phyloP scores from a whole-genome alignment of 1,140 invertebrate species.

The Drosophila pachea region DNA sequence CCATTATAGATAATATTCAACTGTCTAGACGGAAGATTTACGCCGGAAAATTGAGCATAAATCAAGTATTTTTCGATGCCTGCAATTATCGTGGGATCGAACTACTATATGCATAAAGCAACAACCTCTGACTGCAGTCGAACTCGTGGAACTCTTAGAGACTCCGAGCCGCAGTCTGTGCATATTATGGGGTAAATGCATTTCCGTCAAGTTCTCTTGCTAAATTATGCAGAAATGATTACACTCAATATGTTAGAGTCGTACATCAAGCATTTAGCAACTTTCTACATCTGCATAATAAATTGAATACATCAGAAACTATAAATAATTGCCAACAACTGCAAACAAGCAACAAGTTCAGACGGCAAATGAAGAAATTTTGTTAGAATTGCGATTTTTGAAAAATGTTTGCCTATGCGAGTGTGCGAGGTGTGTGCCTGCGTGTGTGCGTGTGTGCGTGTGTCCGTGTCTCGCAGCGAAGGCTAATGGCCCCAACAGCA shows the following conservation, averaged over 20 bases:
- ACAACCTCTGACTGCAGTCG: too few species aligned
- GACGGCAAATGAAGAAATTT: slow-evolving; percentile 71
- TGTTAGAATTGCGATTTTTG: slow-evolving; percentile 73
- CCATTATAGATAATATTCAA: slow-evolving; percentile 44
- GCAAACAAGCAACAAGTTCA: slow-evolving; percentile 61
- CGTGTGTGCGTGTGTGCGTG: slow-evolving; percentile 34
- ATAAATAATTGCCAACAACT: slow-evolving; percentile 77
- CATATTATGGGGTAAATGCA: slow-evolving; percentile 18
- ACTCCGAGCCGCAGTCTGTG: neutral
- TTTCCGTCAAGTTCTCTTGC: slow-evolving; percentile 32
- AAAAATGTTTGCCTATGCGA: slow-evolving; percentile 25
- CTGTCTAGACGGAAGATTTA: slow-evolving; percentile 23
- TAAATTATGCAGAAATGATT: slow-evolving; percentile 53
- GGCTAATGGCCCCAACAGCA: slow-evolving; percentile 62
- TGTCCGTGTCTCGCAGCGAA: slow-evolving; percentile 47
- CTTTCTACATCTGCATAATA: slow-evolving; percentile 75
- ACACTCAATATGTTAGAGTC: slow-evolving; percentile 67
- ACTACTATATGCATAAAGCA: too few species aligned
- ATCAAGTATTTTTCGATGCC: slow-evolving; percentile 18
- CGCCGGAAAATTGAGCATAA: slow-evolving; percentile 37
- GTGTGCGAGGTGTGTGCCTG: slow-evolving; percentile 28
- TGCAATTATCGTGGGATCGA: slow-evolving; percentile 32
- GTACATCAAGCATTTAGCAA: slow-evolving; percentile 71
- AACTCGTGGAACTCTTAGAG: too few species aligned
- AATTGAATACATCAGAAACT: slow-evolving; percentile 77